These are phyloP conservation scores for Puntigrus tetrazona DNA, from an alignment of 2,113 vertebrate species.

Conservation along the genomic window DNA sequence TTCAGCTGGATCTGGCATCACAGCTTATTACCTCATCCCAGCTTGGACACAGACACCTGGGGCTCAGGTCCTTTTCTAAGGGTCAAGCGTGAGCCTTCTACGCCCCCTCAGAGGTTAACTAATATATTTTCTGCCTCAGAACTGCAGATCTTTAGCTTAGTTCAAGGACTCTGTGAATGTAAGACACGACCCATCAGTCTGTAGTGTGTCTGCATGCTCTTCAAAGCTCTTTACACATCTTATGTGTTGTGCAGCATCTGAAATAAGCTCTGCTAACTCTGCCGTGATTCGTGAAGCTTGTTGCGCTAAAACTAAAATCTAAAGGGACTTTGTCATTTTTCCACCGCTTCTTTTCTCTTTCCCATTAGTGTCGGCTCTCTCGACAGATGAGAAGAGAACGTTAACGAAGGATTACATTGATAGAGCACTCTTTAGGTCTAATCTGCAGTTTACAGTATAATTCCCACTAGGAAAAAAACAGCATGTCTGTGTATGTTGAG, in stretches of 20 bases:
- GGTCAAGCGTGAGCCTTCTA: background rate
- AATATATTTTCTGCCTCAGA: background rate
- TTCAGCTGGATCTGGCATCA: background rate
- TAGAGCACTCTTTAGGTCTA: constrained; percentile 23
- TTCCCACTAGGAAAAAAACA: constrained; percentile 21
- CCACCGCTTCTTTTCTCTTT: background rate
- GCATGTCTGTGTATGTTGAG: background rate
- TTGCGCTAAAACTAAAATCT: background rate
- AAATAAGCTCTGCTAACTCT: background rate
- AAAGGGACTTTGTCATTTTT: background rate
- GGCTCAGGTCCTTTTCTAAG: background rate
- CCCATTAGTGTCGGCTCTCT: background rate
- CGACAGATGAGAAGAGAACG: background rate
- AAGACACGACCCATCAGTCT: background rate
- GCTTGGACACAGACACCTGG: constrained; percentile 1
- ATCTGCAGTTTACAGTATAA: constrained; percentile 44
- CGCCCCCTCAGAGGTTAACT: background rate
- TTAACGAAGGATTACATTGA: constrained; percentile 35
- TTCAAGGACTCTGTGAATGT: background rate
- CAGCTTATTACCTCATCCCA: background rate
- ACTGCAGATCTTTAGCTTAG: background rate
- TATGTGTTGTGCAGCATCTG: background rate
- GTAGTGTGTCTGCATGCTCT: background rate
- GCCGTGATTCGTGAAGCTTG: background rate
- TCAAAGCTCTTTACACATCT: background rate